Percentiles rank a stretch among this genome's conserved stretches.
These are phyloP conservation scores for Coendou prehensilis DNA, from an alignment of 2,797 vertebrate species.

Conservation along the genomic window DNA sequence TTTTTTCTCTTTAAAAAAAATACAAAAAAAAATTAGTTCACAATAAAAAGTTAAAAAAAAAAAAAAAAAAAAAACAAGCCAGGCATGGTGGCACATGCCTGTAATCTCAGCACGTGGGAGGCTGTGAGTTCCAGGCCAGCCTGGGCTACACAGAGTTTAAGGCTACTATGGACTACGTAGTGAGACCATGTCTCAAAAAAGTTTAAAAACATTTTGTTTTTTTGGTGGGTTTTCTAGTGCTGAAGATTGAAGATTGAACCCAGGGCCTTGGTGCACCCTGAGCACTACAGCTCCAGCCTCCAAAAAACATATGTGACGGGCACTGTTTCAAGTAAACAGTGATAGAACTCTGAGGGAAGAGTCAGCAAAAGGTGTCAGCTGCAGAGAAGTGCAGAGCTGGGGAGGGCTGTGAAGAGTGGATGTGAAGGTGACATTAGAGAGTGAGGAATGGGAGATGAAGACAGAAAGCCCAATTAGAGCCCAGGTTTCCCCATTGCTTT, in stretches of 20 bases:
- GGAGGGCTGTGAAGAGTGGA: background rate
- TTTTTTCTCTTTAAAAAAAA: too few species aligned
- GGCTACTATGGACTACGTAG: background rate
- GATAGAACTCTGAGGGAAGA: background rate
- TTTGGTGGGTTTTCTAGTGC: background rate
- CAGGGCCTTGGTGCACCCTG: background rate
- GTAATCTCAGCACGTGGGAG: background rate
- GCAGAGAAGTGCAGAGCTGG: background rate
- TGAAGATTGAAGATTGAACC: background rate
- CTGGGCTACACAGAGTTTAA: background rate
- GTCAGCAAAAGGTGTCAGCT: background rate
- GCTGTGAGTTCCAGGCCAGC: background rate
- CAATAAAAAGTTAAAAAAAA: background rate
- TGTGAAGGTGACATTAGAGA: background rate
- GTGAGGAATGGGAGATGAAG: background rate
- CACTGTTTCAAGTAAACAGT: background rate
- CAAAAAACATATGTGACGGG: background rate
- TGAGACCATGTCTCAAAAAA: background rate
- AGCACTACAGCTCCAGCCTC: background rate
- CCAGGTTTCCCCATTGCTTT: background rate
- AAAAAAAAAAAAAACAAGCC: background rate
- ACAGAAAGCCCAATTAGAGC: background rate
- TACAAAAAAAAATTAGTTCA: background rate
- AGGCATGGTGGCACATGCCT: background rate
- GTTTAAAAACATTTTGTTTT: background rate